These are phyloP conservation scores for Hapalemur alaotrensis DNA, from an alignment of 2,797 vertebrate species.

Conservation along the genomic window DNA sequence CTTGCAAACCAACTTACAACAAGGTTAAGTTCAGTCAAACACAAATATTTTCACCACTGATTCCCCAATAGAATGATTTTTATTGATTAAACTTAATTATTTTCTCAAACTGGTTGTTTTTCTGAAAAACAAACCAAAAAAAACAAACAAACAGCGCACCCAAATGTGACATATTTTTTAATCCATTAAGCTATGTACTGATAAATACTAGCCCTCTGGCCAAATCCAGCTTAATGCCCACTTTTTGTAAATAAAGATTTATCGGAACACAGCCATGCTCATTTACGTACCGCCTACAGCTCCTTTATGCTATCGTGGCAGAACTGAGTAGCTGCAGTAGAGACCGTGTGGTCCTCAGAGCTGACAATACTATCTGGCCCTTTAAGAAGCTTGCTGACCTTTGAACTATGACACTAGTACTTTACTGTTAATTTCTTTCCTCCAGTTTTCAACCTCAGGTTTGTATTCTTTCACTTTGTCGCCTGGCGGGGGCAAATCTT, in stretches of 20 bases:
- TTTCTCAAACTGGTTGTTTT: not conserved
- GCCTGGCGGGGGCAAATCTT: not conserved
- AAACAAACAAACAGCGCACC: not conserved
- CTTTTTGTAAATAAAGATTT: not conserved
- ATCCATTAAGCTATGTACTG: not conserved
- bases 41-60: not conserved
- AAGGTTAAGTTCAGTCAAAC: not conserved
- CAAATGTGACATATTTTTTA: not conserved
- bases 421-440: not conserved
- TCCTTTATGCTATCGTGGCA: not conserved
- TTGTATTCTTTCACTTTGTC: not conserved
- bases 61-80: not conserved
- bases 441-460: not conserved
- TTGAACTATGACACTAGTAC: not conserved
- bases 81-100: not conserved
- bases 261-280: not conserved
- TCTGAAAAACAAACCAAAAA: not conserved
- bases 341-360: not conserved
- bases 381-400: not conserved
- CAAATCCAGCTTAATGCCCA: not conserved
- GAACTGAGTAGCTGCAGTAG: not conserved
- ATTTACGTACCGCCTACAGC: accelerated
- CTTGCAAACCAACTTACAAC: not conserved
- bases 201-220: not conserved
- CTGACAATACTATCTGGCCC: not conserved